Base-by-base conservation (phyloP, 2,888 invertebrate species). In the Orgyia antiqua region DNA sequence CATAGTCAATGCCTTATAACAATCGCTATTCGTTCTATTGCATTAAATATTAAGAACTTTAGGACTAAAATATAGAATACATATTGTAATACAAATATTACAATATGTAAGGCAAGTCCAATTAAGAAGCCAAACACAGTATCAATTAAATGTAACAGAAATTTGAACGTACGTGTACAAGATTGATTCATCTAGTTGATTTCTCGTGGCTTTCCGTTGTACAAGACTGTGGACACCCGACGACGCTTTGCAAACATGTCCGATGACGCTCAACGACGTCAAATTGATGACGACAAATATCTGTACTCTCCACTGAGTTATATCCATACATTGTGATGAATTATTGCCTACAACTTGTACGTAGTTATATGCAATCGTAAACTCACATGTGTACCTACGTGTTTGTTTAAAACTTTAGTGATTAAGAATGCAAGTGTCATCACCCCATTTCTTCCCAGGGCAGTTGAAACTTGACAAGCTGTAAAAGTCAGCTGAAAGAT, bases 131-230 rank as follows among this genome's bases (percentile, higher is more conserved):
- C 60, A 61, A 61, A 62, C 64, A 63, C 61, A 54, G 57, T 59
- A 63, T 74, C 80, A 75, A 80, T 82, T 77, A 77, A 73, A 61
- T 74, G 68, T 66, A 69, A 80, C 78, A 78, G 71, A 72, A 72
- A 68, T 73, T 63, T 61, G 61, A 55, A 32, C 45, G 56, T 47
- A 48, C 54, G 49, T 58, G 58, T 54, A 51, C 51, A 51, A 51
- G 51, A 51, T 51, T 38, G 72, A 68, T 61, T 65, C 68, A 65
- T 70, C 72, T 70, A 65, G 66, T 64, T 70, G 58, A 69, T 72
- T 71, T 62, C 74, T 76, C 72, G 59, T 63, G 58, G 65, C 57
- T 61, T 64, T 58, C 62, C 58, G 56, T 44, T 58, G 53, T 57
- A 73, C 75, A 72, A 50, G 68, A 67, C 68, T 62, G 60, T 51